phyloP scores from a whole-genome alignment of 2,888 invertebrate genomes.

The Cistogaster globosa region DNA sequence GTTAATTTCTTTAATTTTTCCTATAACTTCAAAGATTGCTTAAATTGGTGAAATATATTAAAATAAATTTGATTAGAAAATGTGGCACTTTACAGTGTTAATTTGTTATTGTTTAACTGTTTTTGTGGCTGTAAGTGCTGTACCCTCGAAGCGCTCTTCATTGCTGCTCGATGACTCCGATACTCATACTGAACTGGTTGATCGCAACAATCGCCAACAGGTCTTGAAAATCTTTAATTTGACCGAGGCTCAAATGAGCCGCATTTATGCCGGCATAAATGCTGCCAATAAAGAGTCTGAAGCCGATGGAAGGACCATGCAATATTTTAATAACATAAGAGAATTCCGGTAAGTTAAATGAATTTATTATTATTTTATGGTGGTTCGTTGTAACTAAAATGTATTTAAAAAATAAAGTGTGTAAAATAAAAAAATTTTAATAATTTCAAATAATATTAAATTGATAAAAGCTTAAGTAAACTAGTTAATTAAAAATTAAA shows the following conservation, averaged over 20 bases:
- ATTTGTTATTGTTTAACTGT: conserved; percentile 35
- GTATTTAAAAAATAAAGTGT: neutral
- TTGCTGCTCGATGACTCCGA: conserved; percentile 74
- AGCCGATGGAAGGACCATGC: conserved; percentile 74
- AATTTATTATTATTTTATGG: neutral
- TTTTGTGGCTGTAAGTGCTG: conserved; percentile 56
- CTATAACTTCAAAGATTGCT: neutral
- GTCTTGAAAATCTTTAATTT: conserved; percentile 80
- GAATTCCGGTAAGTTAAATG: conserved; percentile 77
- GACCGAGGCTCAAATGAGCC: conserved; percentile 79
- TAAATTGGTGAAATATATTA: neutral
- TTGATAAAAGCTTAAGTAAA: too few species aligned
- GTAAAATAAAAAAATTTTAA: neutral
- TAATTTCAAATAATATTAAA: too few species aligned
- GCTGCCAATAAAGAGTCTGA: conserved; percentile 76
- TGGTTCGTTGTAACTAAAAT: neutral
- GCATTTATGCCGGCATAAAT: conserved; percentile 76
- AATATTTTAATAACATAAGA: conserved; percentile 76
- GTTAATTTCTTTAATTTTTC: neutral
- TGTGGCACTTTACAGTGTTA: conserved; percentile 47
- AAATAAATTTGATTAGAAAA: conserved; percentile 17
- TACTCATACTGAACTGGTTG: conserved; percentile 79
- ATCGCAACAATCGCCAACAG: conserved; percentile 78
- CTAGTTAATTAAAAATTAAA: too few species aligned
- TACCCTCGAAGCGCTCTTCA: conserved; percentile 76